Base-by-base conservation (phyloP, 2,113 vertebrate genomes). In the Pardalotus punctatus region DNA sequence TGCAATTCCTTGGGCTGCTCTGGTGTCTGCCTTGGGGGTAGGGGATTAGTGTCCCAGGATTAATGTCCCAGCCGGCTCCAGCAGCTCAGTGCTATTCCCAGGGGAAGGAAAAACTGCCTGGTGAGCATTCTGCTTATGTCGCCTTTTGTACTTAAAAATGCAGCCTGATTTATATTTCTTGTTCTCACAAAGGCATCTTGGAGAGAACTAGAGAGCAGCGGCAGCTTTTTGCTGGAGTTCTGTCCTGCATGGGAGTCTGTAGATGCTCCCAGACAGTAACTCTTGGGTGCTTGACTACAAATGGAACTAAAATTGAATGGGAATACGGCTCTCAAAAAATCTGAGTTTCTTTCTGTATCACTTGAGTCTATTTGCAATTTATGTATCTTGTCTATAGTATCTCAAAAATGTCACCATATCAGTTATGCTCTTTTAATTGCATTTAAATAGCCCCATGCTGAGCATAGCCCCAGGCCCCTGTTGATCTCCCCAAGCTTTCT, bases 1-100 rank as follows among this genome's bases (percentile, higher is more conserved):
- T 92, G 7, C 83, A 61, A 94, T 96, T 95, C 95, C 94, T 95
- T 23, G 66, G 25, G 71, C 82, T 91, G 50, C 12, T 28, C 82
- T 90, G 95, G 90, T 78, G 84, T 85, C 94, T 66, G 85, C 82
- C 61, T 86, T 45, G 4, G 9, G 38, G 65, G 28, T 60, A 61
- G 69, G 31, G 89, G 86, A 90, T 94, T 96, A 90, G 45, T 8
- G 47, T 77, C 79, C 50, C 66, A 47, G 79, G 88, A 90, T 94
- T 95, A 86, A 54, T 12, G 50, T 77, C 86, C 51, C 58, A 79
- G 82, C 48, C 79, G 13, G 48, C 82, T 80, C 48, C 10, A n/a
- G 89, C 79, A 57, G 86, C 67, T 61, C 48, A 10, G 25, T 14
- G 9, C 12, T 50, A 47, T 86, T 94, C 88, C 71, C 43, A 6